Evolutionary conservation across 53 echinoderm and acorn worm genomes (phyloP).

Genomic region (Paracentrotus lividus): DNA sequence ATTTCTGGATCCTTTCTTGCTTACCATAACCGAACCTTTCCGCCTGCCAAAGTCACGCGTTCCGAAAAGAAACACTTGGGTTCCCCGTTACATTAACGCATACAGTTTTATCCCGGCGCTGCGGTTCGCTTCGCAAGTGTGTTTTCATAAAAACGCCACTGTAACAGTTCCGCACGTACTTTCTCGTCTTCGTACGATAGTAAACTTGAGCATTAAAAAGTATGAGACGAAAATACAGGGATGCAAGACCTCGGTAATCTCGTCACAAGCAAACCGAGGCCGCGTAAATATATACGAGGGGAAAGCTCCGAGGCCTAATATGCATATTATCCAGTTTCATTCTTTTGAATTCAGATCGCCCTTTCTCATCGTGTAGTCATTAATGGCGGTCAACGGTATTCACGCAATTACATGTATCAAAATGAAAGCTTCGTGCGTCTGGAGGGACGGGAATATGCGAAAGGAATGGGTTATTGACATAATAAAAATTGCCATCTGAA

Average conservation of each 20-base stretch:
- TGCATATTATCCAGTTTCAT: not conserved
- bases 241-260: not conserved
- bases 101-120: not conserved
- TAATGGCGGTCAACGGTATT: conserved; percentile 16
- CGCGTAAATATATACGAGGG: not conserved
- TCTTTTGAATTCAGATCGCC: not conserved
- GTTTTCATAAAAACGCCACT: not conserved
- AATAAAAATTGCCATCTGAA: no score
- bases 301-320: not conserved
- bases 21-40: not conserved
- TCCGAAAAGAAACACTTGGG: not conserved
- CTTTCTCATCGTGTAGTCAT: not conserved
- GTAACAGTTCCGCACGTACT: not conserved
- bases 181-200: not conserved
- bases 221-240: not conserved
- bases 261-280: not conserved
- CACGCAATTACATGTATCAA: not conserved
- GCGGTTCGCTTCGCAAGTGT: not conserved
- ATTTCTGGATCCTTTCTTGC: not conserved
- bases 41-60: not conserved
- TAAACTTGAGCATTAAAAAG: not conserved
- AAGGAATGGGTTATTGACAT: no score
- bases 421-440: not conserved
- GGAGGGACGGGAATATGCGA: no score
- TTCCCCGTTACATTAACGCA: not conserved